Evolutionary conservation across 2,888 invertebrate genomes (phyloP), one percentile per base, ranked within the genome.

Genomic region (Agrotis exclamationis): DNA sequence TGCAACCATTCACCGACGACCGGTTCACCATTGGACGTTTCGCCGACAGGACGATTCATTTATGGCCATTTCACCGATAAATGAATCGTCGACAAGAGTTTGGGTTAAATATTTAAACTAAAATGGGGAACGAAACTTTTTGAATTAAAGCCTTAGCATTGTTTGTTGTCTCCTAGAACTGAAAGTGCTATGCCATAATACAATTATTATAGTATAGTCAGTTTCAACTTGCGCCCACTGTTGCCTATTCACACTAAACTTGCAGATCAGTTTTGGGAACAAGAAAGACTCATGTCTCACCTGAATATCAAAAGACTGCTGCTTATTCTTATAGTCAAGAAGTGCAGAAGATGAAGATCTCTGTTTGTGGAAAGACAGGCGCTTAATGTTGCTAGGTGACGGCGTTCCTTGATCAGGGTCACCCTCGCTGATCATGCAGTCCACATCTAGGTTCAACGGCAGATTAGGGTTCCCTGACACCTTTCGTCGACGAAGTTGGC

Each of bases 301-400:
- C 90, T 96, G 96, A 79, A 96, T 93, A 83, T 96, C 96, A 87
- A 96, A 96, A 7, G 96, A 96, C 83, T 94, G 95, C 80, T 96
- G 96, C 73, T 96, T 96, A 87, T 95, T 96, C 82, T 96, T 94
- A 84, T 94, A 96, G 65, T 96, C 95, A 22, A 92, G 85, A 13
- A 96, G 86, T 5, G 94, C 91, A 50, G 93, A 89, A 2, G 93
- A 90, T 44, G 91, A 89, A 9, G 87, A 90, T 56, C 87, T 81
- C 53, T 76, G 79, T 76, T 85, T 85, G 9, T 81, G 81, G n/a
- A 90, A 90, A 9, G 93, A 88, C n/a, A 90, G 88, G 20, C 93
- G 90, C 79, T 90, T 92, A 58, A 89, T 87, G 74, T 91, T 92
- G 80, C 94, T 90, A 0, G 96, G 96, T 0, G 96, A 95, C 0